phyloP scores from a whole-genome alignment of 1,140 invertebrate genomes.

The Lepidurus arcticus region DNA sequence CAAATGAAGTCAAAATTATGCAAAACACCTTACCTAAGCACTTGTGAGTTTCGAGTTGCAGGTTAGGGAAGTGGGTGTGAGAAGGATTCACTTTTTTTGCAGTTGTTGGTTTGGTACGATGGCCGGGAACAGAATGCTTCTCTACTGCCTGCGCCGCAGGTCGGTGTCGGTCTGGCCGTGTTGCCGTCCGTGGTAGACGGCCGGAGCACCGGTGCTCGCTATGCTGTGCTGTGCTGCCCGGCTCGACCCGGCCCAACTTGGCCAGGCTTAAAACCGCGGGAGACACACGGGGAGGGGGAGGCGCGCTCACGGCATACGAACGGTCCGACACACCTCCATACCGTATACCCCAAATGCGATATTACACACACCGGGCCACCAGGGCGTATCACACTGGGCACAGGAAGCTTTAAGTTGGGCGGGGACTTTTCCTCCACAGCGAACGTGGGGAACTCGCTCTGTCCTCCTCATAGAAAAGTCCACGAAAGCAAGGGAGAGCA shows the following conservation, averaged over 20 bases:
- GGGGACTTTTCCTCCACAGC: background rate
- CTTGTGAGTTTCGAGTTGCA: background rate
- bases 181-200: constrained; percentile 1
- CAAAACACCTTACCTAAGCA: background rate
- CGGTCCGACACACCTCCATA: background rate
- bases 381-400: background rate
- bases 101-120: background rate
- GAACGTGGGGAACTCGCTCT: background rate
- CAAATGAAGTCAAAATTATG: background rate
- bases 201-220: constrained; percentile 8
- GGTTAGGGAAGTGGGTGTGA: background rate
- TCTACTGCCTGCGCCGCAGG: constrained; percentile 20
- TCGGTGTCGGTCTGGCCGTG: constrained; percentile 20
- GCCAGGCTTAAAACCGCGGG: background rate
- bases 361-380: constrained; percentile 20
- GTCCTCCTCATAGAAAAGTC: background rate
- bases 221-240: background rate
- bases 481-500: background rate
- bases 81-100: background rate
- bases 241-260: background rate
- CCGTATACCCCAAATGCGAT: background rate
- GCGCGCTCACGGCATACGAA: constrained; percentile 5
- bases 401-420: background rate
- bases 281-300: constrained; percentile 1
- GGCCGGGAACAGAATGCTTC: constrained; percentile 16